These are phyloP conservation scores for Falcunculus frontatus DNA, from an alignment of 2,113 vertebrate genomes.

Conservation along the genomic window DNA sequence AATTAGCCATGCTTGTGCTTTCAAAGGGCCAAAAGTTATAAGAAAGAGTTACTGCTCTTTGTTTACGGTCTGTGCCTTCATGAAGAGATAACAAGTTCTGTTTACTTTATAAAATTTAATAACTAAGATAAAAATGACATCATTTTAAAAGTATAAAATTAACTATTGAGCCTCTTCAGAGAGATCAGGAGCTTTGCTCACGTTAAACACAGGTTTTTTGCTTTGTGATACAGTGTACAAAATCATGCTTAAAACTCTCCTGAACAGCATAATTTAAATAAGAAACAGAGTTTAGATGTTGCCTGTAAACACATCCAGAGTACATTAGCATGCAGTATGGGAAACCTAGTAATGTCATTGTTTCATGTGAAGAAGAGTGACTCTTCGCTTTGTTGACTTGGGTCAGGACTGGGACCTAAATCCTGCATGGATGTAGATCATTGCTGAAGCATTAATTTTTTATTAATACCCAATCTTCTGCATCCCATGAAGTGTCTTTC, in stretches of 20 bases:
- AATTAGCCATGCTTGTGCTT: neutral
- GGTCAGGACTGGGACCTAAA: neutral
- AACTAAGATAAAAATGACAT: neutral
- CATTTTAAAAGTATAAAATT: neutral
- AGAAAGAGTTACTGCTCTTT: neutral
- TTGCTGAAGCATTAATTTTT: neutral
- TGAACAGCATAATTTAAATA: neutral
- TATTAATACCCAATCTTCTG: neutral
- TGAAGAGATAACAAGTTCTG: neutral
- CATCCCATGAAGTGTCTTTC: neutral
- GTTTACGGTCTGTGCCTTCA: neutral
- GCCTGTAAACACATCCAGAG: neutral
- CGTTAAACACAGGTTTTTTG: neutral
- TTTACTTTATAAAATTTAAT: neutral
- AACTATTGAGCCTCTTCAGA: neutral
- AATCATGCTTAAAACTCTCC: neutral
- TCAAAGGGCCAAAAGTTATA: neutral
- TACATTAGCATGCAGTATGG: neutral
- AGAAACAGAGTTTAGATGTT: neutral
- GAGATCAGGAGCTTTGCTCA: neutral
- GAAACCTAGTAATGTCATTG: neutral
- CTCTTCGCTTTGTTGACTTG: neutral
- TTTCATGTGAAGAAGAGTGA: neutral
- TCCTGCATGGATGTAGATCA: neutral
- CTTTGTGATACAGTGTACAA: neutral